These are phyloP conservation scores for Pogoniulus pusillus DNA, from an alignment of 2,797 vertebrate species.

Conservation along the genomic window DNA sequence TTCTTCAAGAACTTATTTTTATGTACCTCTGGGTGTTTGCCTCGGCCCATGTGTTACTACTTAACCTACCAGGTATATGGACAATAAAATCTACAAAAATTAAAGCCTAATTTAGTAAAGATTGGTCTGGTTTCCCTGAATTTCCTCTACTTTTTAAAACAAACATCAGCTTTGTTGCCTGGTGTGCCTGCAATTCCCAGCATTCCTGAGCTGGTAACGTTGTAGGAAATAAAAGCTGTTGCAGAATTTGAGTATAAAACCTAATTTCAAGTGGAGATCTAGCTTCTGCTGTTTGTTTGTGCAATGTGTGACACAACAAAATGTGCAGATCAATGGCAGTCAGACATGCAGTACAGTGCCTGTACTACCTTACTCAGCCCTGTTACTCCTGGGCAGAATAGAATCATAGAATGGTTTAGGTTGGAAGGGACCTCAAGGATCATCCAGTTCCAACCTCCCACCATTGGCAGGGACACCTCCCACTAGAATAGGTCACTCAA, in stretches of 20 bases:
- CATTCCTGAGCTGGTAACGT: not conserved
- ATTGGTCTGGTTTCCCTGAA: constrained; percentile 33
- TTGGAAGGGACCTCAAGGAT: no score
- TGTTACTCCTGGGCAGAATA: not conserved
- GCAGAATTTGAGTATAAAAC: not conserved
- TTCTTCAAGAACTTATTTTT: constrained; percentile 47
- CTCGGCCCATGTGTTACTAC: constrained; percentile 45
- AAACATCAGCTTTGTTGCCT: constrained; percentile 8
- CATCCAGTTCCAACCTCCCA: no score
- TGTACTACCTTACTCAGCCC: not conserved
- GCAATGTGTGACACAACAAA: not conserved
- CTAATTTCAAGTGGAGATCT: not conserved
- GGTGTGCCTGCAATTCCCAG: not conserved
- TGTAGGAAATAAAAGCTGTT: not conserved
- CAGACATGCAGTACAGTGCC: rapidly evolving
- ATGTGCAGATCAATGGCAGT: not conserved
- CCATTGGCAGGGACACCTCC: no score
- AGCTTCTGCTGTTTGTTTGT: not conserved
- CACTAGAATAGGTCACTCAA: no score
- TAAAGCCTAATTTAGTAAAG: constrained; percentile 50
- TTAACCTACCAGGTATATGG: constrained; percentile 61
- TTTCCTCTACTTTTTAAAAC: constrained; percentile 27
- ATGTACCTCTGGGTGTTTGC: constrained; percentile 35
- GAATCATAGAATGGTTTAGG: no score
- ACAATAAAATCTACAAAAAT: constrained; percentile 62